Evolutionary conservation across 2,797 vertebrate genomes (phyloP), one percentile per base, ranked within the genome.

Genomic region (Catharus ustulatus): DNA sequence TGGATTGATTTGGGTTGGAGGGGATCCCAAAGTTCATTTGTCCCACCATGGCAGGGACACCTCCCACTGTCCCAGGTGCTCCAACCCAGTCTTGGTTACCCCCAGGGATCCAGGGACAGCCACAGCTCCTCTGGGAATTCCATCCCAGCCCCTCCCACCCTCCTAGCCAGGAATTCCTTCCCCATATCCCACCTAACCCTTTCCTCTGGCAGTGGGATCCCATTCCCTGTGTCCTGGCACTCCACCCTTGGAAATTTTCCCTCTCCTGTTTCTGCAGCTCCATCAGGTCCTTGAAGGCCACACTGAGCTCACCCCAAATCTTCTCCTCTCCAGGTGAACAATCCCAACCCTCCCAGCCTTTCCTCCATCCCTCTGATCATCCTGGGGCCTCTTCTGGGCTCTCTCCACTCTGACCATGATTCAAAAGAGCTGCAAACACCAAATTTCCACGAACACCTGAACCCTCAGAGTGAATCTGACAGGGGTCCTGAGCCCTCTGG

Each of bases 141-240:
- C 38, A 38, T 38, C 38, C 10, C 38, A 38, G 38, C 38, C 10
- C 38, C 38, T 38, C 38, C 11, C 38, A 38, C 38, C 38, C 38
- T 38, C 38, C 38, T 38, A 38, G 38, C 38, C 38, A 38, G 38
- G 38, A 38, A 38, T 38, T 38, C 38, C 38, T 38, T 38, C 38
- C 38, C 38, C 11, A 5, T 34, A 34, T 34, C 34, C 36, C 51
- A 42, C 0, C 24, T 0, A 24, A 0, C 13, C 30, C 68, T 54
- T 2, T 18, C 18, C 22, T n/a, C 12, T 62, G 12, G 12, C 12
- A 17, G 3, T 40, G 1, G 1, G 19, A 46, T 54, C 4, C n/a
- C 23, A n/a, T 40, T 38, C 58, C 58, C 49, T 5, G 6, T 17
- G 11, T 63, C n/a, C 58, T 29, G 23, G 6, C 24, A 2, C 34